Evolutionary conservation across 2,888 invertebrate species (phyloP), one percentile per base, ranked within the genome.

Genomic region (Brenthis daphne): DNA sequence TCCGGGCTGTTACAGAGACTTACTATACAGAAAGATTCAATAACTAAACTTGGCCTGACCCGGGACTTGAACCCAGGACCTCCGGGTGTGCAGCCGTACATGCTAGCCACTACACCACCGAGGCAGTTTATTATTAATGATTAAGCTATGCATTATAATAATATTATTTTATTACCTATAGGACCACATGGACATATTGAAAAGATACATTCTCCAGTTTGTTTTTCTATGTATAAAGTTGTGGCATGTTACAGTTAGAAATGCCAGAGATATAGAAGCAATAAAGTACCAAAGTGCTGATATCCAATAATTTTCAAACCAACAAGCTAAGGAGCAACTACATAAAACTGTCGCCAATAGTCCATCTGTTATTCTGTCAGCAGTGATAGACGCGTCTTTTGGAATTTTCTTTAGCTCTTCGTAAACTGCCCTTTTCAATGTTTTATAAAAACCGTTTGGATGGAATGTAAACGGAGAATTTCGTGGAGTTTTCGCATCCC

Each of bases 161-260:
- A 20, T 0, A 50, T 51, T 16, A 54, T 24, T 12, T 65, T 68
- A 80, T 81, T 82, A 94, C 94, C 94, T 94, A 63, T 95, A 94
- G 2, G 95, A 94, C 93, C 96, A 90, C 75, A 95, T 81, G 20
- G 94, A 93, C 71, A 97, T 86, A 78, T 97, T 96, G 78, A 96
- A 96, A 69, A 96, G 94, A 79, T 95, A 96, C 96, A 96, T 96
- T 68, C 96, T 94, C 94, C 96, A 96, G 82, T 95, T 96, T 69
- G 96, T 95, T 70, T 92, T 94, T 77, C 94, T 94, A 80, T 97
- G 97, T 76, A 96, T 95, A 80, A 95, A 97, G 82, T 97, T 97
- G 81, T 97, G 97, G 0, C 95, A 94, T 2, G 93, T 92, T 13
- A 96, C 93, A 0, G 93, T 87, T 0, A 94, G 88, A 91, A 95